Evolutionary conservation across 1,140 invertebrate species (phyloP).

Genomic region (Belonocnema kinseyi): DNA sequence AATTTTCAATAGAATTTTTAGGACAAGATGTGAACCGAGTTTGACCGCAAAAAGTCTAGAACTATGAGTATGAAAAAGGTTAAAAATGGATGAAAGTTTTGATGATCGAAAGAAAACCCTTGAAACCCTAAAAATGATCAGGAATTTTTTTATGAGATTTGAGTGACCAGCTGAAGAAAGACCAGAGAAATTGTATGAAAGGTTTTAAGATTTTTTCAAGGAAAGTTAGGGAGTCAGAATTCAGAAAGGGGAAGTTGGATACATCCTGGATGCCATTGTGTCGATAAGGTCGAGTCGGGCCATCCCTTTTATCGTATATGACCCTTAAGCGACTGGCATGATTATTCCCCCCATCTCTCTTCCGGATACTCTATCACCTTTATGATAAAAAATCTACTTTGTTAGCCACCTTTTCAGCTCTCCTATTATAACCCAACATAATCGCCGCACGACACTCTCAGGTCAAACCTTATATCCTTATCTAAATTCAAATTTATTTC

Average conservation of each 20-base stretch:
- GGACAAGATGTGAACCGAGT: too few relatives aligned
- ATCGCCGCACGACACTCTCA: slow-evolving; percentile 11
- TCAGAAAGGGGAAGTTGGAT: background rate
- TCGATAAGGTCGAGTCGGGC: slow-evolving; percentile 34
- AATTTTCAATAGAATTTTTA: background rate
- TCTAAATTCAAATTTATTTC: background rate
- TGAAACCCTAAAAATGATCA: too few relatives aligned
- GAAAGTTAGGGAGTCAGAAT: background rate
- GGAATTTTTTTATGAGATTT: too few relatives aligned
- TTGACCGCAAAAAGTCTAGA: too few relatives aligned
- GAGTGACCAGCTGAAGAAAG: too few relatives aligned
- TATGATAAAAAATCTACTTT: slow-evolving; percentile 18
- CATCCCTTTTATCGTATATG: slow-evolving; percentile 28
- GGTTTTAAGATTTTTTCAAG: background rate
- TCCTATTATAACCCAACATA: slow-evolving; percentile 29
- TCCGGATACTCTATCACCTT: slow-evolving; percentile 22
- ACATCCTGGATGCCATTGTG: slow-evolving; percentile 54
- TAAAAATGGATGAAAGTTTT: too few relatives aligned
- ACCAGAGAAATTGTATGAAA: background rate
- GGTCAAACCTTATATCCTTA: background rate
- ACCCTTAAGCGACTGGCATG: slow-evolving; percentile 4
- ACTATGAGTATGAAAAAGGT: too few relatives aligned
- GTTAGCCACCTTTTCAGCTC: slow-evolving; percentile 33
- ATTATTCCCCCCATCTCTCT: slow-evolving; percentile 16
- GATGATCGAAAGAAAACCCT: too few relatives aligned